Evolutionary conservation across 1,140 invertebrate genomes (phyloP), one percentile per base, ranked within the genome.

Genomic region (Sinella curviseta): DNA sequence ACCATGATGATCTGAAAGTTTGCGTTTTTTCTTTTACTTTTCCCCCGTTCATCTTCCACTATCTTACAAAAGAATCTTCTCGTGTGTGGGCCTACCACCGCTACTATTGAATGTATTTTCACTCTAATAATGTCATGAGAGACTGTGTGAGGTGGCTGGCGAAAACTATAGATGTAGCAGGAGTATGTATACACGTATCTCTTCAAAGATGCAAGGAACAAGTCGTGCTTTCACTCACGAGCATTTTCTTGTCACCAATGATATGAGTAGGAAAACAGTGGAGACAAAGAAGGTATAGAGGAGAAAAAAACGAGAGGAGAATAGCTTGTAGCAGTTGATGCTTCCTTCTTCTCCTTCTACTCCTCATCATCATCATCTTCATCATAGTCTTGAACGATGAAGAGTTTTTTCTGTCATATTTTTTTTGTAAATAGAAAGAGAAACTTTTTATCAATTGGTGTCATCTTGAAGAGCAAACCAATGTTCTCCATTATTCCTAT

Each of bases 381-480:
- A 48, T 48, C 39, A 12, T n/a, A n/a, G n/a, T 12, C 39, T 48
- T 48, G 39, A 48, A 60, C 57, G 57, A 60, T 60, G 57, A 26
- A 60, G 57, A 60, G 24, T 33, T 70, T 65, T 65, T 70, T 70
- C 28, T 70, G 65, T 33, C 65, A 70, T 33, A 17, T 70, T 65
- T 65, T n/a, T 65, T 4, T 65, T 48, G 39, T 48, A 48, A 48
- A 48, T 65, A 65, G 30, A 8, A 70, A 70, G 8, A 30, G 65
- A 70, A 70, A 70, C 65, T 70, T 70, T 65, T 70, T 70, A 70
- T 33, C 65, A 70, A 70, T 70, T 33, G 30, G 26, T 70, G 65
- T 70, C 65, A 70, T 70, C 65, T 70, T 70, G 28, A 70, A 70
- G 65, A 70, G 31, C 28, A 70, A 33, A 70, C 65, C 65, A 70